These are phyloP conservation scores for Pseudopleuronectes americanus DNA, from an alignment of 2,797 vertebrate species.

Conservation along the genomic window DNA sequence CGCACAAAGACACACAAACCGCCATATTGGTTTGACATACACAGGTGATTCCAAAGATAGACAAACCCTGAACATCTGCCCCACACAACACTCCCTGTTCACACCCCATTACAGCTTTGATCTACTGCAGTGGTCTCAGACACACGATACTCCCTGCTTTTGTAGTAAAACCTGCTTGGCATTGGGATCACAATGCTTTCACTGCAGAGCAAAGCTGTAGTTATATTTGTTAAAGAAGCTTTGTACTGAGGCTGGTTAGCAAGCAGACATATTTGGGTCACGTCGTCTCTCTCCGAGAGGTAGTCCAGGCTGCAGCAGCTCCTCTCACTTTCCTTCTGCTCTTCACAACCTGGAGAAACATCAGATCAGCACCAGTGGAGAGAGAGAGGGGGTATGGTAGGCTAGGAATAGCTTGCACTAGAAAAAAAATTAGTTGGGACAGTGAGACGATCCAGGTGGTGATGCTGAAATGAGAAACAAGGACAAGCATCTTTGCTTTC, in stretches of 20 bases:
- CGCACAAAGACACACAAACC: constrained; percentile 18
- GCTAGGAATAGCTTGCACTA: constrained; percentile 61
- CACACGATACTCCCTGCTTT: constrained; percentile 16
- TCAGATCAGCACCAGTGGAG: constrained; percentile 47
- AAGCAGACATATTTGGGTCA: constrained; percentile 76
- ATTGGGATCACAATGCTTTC: constrained; percentile 36
- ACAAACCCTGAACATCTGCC: constrained; percentile 27
- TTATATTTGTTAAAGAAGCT: constrained; percentile 25
- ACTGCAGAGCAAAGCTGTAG: constrained; percentile 43
- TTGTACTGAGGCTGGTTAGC: constrained; percentile 6
- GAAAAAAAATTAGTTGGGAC: constrained; percentile 58
- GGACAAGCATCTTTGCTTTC: constrained; percentile 46
- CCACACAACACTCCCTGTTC: constrained; percentile 7
- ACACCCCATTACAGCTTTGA: constrained; percentile 20
- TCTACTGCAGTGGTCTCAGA: constrained; percentile 11
- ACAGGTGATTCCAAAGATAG: constrained; percentile 21
- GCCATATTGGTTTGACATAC: constrained; percentile 6
- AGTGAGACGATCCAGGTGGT: constrained; percentile 55
- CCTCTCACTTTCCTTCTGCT: constrained; percentile 20
- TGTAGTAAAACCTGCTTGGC: constrained; percentile 27
- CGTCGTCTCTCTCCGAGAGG: constrained; percentile 46
- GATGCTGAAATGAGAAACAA: constrained; percentile 61
- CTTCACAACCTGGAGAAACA: constrained; percentile 43
- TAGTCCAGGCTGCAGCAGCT: constrained; percentile 34
- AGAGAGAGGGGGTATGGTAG: constrained; percentile 2